Evolutionary conservation across 2,888 invertebrate genomes (phyloP).

Genomic region (Ferdinandea cuprea): DNA sequence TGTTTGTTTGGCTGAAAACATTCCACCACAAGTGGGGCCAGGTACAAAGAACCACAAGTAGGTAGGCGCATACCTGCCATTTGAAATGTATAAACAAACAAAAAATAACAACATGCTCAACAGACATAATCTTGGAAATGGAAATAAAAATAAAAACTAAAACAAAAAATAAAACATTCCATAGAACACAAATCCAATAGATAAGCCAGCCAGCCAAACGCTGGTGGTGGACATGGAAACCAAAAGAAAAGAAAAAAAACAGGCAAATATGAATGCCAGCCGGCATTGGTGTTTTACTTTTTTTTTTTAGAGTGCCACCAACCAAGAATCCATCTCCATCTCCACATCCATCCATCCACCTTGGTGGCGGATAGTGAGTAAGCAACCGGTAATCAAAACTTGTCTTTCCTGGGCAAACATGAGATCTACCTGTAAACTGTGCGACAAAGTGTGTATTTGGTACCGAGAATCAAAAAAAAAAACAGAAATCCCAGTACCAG

Average conservation of each 20-base stretch:
- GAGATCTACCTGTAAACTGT: conserved; percentile 39
- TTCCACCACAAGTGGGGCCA: too few relatives aligned
- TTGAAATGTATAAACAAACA: background rate
- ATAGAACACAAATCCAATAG: background rate
- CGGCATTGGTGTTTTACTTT: conserved; percentile 18
- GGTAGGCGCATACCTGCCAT: too few relatives aligned
- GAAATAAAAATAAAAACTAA: too few relatives aligned
- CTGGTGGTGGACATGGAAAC: background rate
- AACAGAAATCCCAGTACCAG: conserved; percentile 8
- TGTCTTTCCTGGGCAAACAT: conserved; percentile 43
- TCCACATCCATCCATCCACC: background rate
- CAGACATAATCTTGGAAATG: too few relatives aligned
- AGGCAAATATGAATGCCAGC: background rate
- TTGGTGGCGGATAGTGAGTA: conserved; percentile 23
- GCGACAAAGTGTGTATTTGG: background rate
- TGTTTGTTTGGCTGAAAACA: too few relatives aligned
- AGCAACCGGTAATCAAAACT: conserved; percentile 54
- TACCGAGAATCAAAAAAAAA: conserved; percentile 14
- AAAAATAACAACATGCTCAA: too few relatives aligned
- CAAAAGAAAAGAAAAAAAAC: too few relatives aligned
- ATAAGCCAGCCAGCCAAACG: background rate
- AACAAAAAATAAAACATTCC: background rate
- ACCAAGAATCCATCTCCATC: background rate
- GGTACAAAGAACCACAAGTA: too few relatives aligned
- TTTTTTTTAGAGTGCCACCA: background rate